A percentile compares a stretch with the other conserved stretches of the same genome.
Evolutionary conservation across 2,113 vertebrate genomes (phyloP).

Genomic region (Rissa tridactyla): DNA sequence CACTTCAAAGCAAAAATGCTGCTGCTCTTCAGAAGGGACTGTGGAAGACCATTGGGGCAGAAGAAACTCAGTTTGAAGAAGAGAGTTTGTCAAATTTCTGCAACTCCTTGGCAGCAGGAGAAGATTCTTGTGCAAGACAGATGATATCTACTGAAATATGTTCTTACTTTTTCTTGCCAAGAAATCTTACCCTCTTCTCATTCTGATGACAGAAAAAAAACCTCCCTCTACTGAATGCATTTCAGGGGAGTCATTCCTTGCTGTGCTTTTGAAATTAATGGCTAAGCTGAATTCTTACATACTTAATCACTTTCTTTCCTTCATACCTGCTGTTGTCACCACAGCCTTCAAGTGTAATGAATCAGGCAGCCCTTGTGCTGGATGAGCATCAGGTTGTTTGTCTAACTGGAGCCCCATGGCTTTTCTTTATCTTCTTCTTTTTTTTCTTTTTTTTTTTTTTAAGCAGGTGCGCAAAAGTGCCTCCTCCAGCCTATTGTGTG

Average conservation of each 20-base stretch:
- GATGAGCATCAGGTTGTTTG: background rate
- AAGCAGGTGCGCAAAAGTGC: slow-evolving; percentile 22
- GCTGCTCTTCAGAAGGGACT: background rate
- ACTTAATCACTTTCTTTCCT: slow-evolving; percentile 29
- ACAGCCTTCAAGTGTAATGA: background rate
- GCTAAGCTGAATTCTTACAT: slow-evolving; percentile 3
- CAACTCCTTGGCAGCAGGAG: slow-evolving; percentile 58
- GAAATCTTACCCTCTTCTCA: slow-evolving; percentile 59
- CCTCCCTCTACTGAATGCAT: slow-evolving; percentile 14
- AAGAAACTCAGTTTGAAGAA: slow-evolving; percentile 24
- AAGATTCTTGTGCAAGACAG: slow-evolving; percentile 67
- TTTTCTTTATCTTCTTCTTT: background rate
- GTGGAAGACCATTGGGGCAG: slow-evolving; percentile 34
- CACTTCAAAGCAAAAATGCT: slow-evolving; percentile 3
- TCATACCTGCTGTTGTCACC: slow-evolving; percentile 42
- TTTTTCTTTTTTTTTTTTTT: background rate
- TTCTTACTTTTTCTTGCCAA: slow-evolving; percentile 58
- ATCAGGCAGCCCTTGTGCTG: background rate
- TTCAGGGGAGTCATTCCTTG: slow-evolving; percentile 31
- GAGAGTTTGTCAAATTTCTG: slow-evolving; percentile 51
- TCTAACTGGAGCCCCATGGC: background rate
- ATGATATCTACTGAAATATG: slow-evolving; percentile 66
- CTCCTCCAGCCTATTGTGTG: background rate
- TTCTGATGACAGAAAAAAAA: slow-evolving; percentile 44
- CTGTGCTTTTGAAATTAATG: slow-evolving; percentile 57